These are phyloP conservation scores for Arothron firmamentum DNA, from an alignment of 2,113 vertebrate species.

Conservation along the genomic window DNA sequence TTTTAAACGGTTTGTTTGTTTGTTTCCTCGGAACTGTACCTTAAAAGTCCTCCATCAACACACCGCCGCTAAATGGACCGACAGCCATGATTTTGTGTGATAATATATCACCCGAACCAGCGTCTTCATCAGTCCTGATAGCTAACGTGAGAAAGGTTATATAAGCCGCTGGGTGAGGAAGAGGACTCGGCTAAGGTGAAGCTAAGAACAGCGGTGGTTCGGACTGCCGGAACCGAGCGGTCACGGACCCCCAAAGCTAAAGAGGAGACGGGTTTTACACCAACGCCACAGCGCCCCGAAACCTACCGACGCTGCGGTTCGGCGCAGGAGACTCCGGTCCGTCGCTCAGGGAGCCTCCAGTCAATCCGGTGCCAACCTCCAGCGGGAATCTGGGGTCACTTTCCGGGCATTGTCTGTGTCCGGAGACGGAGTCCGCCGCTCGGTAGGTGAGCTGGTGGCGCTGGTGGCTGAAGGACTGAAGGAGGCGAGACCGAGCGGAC, in stretches of 20 bases:
- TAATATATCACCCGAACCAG: too few species aligned
- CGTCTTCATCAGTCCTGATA: not conserved
- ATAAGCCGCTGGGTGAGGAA: slow-evolving; percentile 6
- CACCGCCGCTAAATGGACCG: too few species aligned
- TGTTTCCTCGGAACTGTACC: too few species aligned
- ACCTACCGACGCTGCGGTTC: slow-evolving; percentile 64
- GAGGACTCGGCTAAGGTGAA: fast-evolving
- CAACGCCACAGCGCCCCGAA: slow-evolving; percentile 18
- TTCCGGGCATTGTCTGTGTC: slow-evolving; percentile 32
- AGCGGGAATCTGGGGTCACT: slow-evolving; percentile 29
- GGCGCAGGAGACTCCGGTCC: slow-evolving; percentile 31
- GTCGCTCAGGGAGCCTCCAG: slow-evolving; percentile 13
- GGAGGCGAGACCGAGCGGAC: not conserved
- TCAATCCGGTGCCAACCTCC: slow-evolving; percentile 5
- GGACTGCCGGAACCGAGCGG: not conserved
- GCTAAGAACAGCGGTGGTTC: not conserved
- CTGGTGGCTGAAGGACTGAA: slow-evolving; percentile 7
- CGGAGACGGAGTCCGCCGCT: not conserved
- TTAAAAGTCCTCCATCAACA: too few species aligned
- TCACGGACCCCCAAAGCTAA: slow-evolving; percentile 19
- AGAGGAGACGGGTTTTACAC: slow-evolving; percentile 18
- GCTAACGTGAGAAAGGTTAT: slow-evolving; percentile 12
- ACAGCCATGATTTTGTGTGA: not conserved
- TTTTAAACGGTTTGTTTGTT: too few species aligned
- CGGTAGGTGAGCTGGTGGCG: not conserved